A percentile compares a stretch with the other conserved stretches of the same genome.
Evolutionary conservation across 2,797 vertebrate species (phyloP).

Genomic region (Arremon aurantiirostris): DNA sequence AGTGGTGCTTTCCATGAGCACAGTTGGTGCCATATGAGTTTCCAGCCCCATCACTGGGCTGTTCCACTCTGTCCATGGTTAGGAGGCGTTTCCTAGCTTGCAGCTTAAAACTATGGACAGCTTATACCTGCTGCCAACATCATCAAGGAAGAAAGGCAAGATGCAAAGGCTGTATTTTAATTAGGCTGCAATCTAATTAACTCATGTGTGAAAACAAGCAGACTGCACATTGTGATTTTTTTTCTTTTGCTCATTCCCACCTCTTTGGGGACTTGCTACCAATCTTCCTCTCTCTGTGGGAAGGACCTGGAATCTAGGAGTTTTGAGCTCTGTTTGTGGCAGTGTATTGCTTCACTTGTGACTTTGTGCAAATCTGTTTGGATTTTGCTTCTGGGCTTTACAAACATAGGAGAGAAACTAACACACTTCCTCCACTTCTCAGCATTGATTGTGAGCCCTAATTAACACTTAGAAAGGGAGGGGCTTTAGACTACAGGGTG

Average conservation of each 20-base stretch:
- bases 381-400: background rate
- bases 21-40: background rate
- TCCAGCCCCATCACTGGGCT: rapidly evolving
- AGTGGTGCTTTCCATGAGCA: background rate
- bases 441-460: background rate
- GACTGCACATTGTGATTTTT: background rate
- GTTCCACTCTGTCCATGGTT: background rate
- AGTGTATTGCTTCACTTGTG: background rate
- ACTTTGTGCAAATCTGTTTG: background rate
- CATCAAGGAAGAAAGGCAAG: background rate
- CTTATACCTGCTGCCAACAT: background rate
- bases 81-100: background rate
- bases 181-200: constrained; percentile 7
- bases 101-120: background rate
- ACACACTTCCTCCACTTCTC: background rate
- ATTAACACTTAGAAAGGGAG: background rate
- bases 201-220: background rate
- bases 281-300: background rate
- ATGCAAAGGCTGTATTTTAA: constrained; percentile 11
- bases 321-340: background rate
- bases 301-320: background rate
- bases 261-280: background rate
- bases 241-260: background rate
- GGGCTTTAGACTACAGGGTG: background rate
- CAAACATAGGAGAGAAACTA: rapidly evolving